These are phyloP conservation scores for Pelvicachromis taeniatus DNA, from an alignment of 2,113 vertebrate genomes.

Conservation along the genomic window DNA sequence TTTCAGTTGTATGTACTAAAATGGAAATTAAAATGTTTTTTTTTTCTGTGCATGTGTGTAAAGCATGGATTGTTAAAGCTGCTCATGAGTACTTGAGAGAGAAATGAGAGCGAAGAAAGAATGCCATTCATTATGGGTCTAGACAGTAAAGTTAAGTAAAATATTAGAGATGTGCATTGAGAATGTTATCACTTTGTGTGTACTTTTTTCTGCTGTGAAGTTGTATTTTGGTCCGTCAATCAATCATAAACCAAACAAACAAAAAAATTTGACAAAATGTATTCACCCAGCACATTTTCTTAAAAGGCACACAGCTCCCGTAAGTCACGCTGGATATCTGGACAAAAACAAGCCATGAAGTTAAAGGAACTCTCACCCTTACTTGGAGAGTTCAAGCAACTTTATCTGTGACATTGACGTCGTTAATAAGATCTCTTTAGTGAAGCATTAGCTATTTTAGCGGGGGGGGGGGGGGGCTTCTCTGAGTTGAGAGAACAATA, in stretches of 20 bases:
- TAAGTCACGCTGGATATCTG: neutral
- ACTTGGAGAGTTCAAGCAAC: neutral
- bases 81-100: neutral
- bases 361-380: neutral
- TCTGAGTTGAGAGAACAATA: neutral
- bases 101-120: rapidly evolving
- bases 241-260: neutral
- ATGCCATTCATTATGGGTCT: neutral
- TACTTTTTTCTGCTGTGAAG: neutral
- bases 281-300: neutral
- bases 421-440: neutral
- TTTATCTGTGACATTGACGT: neutral
- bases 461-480: neutral
- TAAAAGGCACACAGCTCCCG: neutral
- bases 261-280: neutral
- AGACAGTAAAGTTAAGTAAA: neutral
- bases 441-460: neutral
- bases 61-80: neutral
- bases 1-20: neutral
- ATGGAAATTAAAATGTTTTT: neutral
- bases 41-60: neutral
- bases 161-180: neutral
- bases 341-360: neutral
- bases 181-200: neutral
- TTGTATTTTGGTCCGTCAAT: neutral